Base-by-base conservation (phyloP, 2,888 invertebrate species). In the Orthonevra nobilis region DNA sequence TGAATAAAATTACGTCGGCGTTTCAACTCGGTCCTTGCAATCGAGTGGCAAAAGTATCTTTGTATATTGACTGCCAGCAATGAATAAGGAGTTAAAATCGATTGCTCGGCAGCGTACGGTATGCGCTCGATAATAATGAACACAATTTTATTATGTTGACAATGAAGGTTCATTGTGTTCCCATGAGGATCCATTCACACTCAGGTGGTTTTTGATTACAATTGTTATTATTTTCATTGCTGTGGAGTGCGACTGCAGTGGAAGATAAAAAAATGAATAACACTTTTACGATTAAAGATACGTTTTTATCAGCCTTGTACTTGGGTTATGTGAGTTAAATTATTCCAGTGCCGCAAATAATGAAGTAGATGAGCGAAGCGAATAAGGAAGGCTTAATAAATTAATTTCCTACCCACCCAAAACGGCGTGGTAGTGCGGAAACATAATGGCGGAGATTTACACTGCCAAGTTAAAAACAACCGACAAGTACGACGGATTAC, bases 81-180 rank as follows among this genome's bases (percentile, higher is more conserved):
- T 5, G 23, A 5, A 23, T 4, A 5, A 23, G 23, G 23, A 23
- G 23, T 3, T 4, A 23, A 23, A 23, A 68, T 68, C 5, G 3
- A 23, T 23, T 23, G 5, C 23, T 23, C 23, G n/a, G n/a, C n/a
- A n/a, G n/a, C n/a, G n/a, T n/a, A n/a, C n/a, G n/a, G n/a, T n/a
- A 23, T 23, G 5, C 32, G 30, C 17, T 40, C 23, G 23, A 30
- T 48, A 15, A 44, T 56, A 56, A 48, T 48, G 34, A 66, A 58
- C 12, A 56, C 56, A 19, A 40, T 10, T 40, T 60, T 42, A 50
- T 50, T 63, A 40, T 69, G 69, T 60, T 69, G 48, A 60, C 69
- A 69, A 50, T 34, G 69, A 34, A 60, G 34, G 32, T 42, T 48
- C 48, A 60, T 48, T 68, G 68, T 58, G 58, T 42, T 17, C 38